These are phyloP conservation scores for Ametastegia equiseti DNA, from an alignment of 2,888 invertebrate species.

Conservation along the genomic window DNA sequence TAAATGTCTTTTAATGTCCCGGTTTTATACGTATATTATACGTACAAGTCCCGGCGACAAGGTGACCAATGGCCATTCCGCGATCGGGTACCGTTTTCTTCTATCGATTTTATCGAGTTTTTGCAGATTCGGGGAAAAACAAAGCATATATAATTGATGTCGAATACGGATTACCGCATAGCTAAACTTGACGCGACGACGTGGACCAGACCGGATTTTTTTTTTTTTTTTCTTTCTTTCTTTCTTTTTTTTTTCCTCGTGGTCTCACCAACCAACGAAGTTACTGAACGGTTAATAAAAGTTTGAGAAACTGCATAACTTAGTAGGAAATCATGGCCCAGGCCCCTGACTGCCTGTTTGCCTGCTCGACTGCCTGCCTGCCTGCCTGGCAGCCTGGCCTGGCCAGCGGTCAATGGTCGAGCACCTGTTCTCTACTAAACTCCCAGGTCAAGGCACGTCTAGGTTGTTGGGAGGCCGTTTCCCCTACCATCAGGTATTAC, in stretches of 20 bases:
- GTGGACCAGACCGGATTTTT: slow-evolving; percentile 23
- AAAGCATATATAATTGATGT: not conserved
- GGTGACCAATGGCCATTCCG: not conserved
- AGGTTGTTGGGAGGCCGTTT: slow-evolving; percentile 73
- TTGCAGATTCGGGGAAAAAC: not conserved
- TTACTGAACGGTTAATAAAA: slow-evolving; percentile 42
- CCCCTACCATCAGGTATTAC: slow-evolving; percentile 60
- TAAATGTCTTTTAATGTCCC: not conserved
- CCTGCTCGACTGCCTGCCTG: no score
- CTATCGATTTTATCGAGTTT: not conserved
- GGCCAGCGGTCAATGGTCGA: slow-evolving; percentile 66
- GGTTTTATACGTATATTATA: not conserved
- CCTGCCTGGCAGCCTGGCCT: no score
- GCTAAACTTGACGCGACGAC: no score
- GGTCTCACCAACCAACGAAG: not conserved
- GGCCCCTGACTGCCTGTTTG: no score
- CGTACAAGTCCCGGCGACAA: not conserved
- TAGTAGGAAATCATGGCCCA: slow-evolving; percentile 62
- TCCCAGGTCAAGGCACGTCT: slow-evolving; percentile 73
- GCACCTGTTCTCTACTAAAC: slow-evolving; percentile 70
- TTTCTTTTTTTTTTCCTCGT: no score
- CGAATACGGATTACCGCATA: slow-evolving; percentile 15
- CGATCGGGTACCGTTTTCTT: not conserved
- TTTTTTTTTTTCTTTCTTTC: no score
- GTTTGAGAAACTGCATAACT: slow-evolving; percentile 60